These are phyloP conservation scores for Siphamia tubifer DNA, from an alignment of 2,113 vertebrate genomes.

Conservation along the genomic window DNA sequence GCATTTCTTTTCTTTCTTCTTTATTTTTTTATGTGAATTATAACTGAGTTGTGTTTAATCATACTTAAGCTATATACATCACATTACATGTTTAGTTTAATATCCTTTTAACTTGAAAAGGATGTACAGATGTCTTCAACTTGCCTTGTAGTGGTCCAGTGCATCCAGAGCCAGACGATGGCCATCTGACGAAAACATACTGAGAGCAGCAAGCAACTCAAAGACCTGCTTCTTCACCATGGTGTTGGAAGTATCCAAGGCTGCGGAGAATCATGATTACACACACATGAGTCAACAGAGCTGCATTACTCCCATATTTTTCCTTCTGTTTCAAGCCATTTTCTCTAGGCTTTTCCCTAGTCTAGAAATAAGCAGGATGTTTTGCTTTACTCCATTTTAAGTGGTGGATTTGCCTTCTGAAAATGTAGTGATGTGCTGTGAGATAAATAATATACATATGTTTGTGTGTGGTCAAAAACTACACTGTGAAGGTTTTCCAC, in stretches of 20 bases:
- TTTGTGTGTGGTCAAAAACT: background rate
- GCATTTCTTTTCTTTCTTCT: no score
- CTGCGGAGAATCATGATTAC: conserved; percentile 71
- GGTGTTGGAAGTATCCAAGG: conserved; percentile 94
- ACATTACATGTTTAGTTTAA: no score
- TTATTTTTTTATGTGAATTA: no score
- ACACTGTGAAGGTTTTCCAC: background rate
- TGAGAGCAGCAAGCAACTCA: conserved; percentile 94
- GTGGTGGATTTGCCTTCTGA: conserved; percentile 34
- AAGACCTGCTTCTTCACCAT: conserved; percentile 99
- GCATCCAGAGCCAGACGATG: conserved; percentile 89
- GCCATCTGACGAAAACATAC: conserved; percentile 91
- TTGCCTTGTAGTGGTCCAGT: conserved; percentile 96
- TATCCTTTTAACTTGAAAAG: no score
- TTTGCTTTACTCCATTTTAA: conserved; percentile 7
- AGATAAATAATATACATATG: conserved; percentile 38
- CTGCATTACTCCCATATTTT: background rate
- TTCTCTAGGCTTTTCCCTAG: background rate
- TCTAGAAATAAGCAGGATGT: background rate
- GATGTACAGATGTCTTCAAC: conserved; percentile 27
- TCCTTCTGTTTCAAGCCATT: background rate
- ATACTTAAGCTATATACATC: no score
- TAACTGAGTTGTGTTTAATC: no score
- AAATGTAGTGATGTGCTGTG: conserved; percentile 15
- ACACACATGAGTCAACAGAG: conserved; percentile 1